Conservation (phyloP, 2,113 vertebrate species). For the Pyxicephalus adspersus region DNA sequence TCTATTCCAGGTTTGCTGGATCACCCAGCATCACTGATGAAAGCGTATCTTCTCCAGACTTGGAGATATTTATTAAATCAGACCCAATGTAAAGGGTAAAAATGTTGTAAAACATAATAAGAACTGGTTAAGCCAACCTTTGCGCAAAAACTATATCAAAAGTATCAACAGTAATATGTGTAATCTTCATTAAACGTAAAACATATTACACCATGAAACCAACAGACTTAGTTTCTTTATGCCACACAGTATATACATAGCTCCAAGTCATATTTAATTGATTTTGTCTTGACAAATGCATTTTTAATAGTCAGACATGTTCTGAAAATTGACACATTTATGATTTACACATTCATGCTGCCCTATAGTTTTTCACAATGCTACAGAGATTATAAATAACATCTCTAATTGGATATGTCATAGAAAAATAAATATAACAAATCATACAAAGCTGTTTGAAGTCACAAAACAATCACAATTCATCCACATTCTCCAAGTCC, state of each 20-base stretch:
- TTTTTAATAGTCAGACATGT: constrained; percentile 28
- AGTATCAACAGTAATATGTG: too few species aligned
- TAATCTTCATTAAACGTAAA: too few species aligned
- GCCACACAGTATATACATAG: constrained; percentile 5
- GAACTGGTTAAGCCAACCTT: too few species aligned
- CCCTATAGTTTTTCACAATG: background rate
- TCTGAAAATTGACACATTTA: constrained; percentile 20
- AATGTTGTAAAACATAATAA: too few species aligned
- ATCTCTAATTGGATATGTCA: constrained; percentile 26
- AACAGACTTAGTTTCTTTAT: background rate
- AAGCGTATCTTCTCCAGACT: too few species aligned
- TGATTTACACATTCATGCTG: constrained; percentile 7
- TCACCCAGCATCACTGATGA: too few species aligned
- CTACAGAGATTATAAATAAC: constrained; percentile 32
- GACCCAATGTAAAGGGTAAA: too few species aligned
- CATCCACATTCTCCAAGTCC: background rate
- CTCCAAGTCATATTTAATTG: background rate
- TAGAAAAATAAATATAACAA: constrained; percentile 27
- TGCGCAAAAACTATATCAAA: too few species aligned
- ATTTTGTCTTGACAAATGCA: constrained; percentile 13
- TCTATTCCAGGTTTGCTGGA: too few species aligned
- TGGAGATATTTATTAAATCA: too few species aligned
- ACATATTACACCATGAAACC: too few species aligned
- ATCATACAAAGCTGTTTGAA: constrained; percentile 1
- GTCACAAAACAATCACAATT: constrained; percentile 11